Conservation (phyloP, 2,888 invertebrate species). For the Acleris sparsana region DNA sequence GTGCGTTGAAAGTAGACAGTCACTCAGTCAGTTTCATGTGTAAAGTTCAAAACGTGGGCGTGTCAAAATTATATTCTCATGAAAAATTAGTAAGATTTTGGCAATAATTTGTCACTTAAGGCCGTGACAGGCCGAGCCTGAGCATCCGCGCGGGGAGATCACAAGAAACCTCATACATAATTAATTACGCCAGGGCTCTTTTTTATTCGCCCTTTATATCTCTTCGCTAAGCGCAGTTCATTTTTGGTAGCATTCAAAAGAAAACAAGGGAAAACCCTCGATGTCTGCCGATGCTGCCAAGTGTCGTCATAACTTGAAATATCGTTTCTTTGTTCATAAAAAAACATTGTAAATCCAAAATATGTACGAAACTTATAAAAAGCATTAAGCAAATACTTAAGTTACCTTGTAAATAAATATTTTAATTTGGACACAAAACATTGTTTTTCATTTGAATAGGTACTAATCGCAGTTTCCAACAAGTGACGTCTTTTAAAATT, state of each 20-base stretch:
- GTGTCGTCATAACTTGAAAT: conserved; percentile 5
- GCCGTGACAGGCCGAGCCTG: conserved; percentile 64
- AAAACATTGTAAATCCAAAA: background rate
- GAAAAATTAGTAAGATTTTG: conserved; percentile 58
- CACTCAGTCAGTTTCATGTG: background rate
- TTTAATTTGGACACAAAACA: background rate
- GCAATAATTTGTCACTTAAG: conserved; percentile 76
- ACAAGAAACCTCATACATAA: conserved; percentile 78
- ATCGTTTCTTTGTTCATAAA: conserved; percentile 2
- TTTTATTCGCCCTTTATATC: conserved; percentile 53
- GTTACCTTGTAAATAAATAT: background rate
- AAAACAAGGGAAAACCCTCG: conserved; percentile 63
- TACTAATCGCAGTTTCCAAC: conserved; percentile 5
- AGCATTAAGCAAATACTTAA: background rate
- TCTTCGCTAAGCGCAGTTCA: conserved; percentile 53
- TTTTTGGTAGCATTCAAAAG: conserved; percentile 56
- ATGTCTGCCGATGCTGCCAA: conserved; percentile 3
- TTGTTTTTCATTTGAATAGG: background rate
- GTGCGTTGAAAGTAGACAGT: too few relatives aligned
- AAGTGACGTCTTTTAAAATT: conserved; percentile 24
- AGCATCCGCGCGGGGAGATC: conserved; percentile 65
- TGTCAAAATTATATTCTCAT: conserved; percentile 48
- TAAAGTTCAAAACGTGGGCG: conserved; percentile 22
- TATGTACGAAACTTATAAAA: too few relatives aligned
- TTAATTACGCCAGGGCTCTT: conserved; percentile 71